Evolutionary conservation across 2,888 invertebrate species (phyloP).

Genomic region (Hirtodrosophila cameraria): DNA sequence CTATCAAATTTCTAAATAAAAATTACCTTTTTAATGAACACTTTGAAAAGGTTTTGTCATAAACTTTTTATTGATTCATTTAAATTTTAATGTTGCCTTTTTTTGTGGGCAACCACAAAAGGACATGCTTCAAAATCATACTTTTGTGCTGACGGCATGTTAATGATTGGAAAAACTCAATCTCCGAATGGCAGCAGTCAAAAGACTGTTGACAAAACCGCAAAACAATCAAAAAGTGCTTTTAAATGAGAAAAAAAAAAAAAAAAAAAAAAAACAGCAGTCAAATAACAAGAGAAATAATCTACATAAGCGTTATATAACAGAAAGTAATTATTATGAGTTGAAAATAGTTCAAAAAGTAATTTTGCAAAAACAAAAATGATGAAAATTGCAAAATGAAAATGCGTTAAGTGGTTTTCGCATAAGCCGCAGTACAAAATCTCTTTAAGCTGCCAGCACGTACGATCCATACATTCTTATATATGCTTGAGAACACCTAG

Average conservation of each 20-base stretch:
- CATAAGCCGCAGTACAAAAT: slow-evolving; percentile 21
- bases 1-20: slow-evolving; percentile 10
- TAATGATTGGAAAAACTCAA: slow-evolving; percentile 51
- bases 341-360: slow-evolving; percentile 17
- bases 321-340: slow-evolving; percentile 45
- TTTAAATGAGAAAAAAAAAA: slow-evolving; percentile 34
- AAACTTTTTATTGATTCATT: slow-evolving; percentile 20
- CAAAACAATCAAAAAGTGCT: slow-evolving; percentile 44
- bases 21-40: slow-evolving; percentile 9
- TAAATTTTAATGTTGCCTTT: slow-evolving; percentile 18
- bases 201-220: slow-evolving; percentile 39
- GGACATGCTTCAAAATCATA: slow-evolving; percentile 8
- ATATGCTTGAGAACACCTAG: slow-evolving; percentile 15
- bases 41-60: slow-evolving; percentile 37
- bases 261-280: not conserved
- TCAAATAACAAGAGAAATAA: not conserved
- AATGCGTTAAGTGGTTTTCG: not conserved
- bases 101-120: slow-evolving; percentile 25
- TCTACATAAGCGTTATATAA: slow-evolving; percentile 19
- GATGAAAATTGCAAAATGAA: not conserved
- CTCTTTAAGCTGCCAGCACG: slow-evolving; percentile 49
- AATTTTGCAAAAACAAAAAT: slow-evolving; percentile 7
- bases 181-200: slow-evolving; percentile 19
- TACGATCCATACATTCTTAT: slow-evolving; percentile 66
- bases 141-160: slow-evolving; percentile 57